A percentile compares a stretch with the other conserved stretches of the same genome.
These are phyloP conservation scores for Penaeus indicus DNA, from an alignment of 1,140 invertebrate genomes.

Conservation along the genomic window DNA sequence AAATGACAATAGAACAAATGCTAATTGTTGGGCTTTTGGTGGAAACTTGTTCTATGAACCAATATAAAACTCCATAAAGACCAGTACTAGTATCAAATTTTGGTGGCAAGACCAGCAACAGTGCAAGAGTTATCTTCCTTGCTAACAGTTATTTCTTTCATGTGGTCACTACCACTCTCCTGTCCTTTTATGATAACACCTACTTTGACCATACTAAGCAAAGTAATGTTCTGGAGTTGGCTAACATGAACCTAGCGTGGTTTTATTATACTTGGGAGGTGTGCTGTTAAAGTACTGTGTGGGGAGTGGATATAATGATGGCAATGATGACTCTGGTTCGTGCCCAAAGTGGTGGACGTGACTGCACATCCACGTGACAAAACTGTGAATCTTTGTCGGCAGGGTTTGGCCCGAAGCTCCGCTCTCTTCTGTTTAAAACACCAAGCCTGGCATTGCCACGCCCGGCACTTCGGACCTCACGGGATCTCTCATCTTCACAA, in stretches of 20 bases:
- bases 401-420: conserved; percentile 84
- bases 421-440: conserved; percentile 83
- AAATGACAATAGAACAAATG: too few species aligned
- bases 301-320: conserved; percentile 37
- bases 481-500: conserved; percentile 85
- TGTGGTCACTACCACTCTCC: background rate
- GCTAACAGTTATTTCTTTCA: background rate
- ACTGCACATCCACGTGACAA: conserved; percentile 70
- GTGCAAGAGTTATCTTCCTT: background rate
- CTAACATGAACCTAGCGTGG: conserved; percentile 6
- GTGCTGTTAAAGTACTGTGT: conserved; percentile 33
- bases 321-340: conserved; percentile 22
- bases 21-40: too few species aligned
- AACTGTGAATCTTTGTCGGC: conserved; percentile 83
- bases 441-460: conserved; percentile 82
- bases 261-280: conserved; percentile 29
- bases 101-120: conserved; percentile 13
- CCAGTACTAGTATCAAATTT: too few species aligned
- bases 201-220: conserved; percentile 1
- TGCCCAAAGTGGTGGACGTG: conserved; percentile 4
- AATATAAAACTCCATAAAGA: too few species aligned
- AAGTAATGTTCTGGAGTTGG: background rate
- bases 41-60: too few species aligned
- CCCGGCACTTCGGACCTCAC: conserved; percentile 85
- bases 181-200: background rate